Evolutionary conservation across 1,140 invertebrate species (phyloP).

Genomic region (Temnothorax curvispinosus): DNA sequence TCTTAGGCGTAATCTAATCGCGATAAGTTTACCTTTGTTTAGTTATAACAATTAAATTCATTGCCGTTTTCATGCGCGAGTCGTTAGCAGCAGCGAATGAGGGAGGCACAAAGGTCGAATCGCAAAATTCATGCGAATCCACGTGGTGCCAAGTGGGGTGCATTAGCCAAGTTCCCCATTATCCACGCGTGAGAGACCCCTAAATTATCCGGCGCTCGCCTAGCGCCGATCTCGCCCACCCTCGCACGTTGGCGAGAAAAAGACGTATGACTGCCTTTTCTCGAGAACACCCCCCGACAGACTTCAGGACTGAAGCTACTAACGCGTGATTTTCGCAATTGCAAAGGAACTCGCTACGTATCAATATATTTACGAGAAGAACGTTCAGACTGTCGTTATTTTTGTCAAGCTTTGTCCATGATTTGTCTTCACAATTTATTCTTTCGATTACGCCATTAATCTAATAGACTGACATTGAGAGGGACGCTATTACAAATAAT

Average conservation of each 20-base stretch:
- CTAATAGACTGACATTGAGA: neutral
- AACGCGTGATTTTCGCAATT: constrained; percentile 64
- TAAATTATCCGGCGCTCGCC: constrained; percentile 83
- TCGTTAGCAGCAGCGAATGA: constrained; percentile 16
- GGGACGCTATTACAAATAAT: neutral
- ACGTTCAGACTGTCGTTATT: neutral
- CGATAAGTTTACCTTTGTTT: neutral
- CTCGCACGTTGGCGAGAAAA: constrained; percentile 82
- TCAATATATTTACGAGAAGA: neutral
- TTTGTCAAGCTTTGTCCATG: neutral
- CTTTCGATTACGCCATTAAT: neutral
- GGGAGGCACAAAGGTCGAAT: constrained; percentile 60
- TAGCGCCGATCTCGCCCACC: constrained; percentile 76
- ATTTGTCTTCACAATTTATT: neutral
- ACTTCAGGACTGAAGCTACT: constrained; percentile 36
- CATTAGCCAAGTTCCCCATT: constrained; percentile 84
- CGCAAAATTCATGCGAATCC: constrained; percentile 76
- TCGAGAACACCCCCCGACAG: constrained; percentile 60
- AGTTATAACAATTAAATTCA: neutral
- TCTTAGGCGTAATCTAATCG: neutral
- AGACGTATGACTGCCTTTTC: constrained; percentile 80
- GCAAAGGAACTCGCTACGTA: constrained; percentile 8
- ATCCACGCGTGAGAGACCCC: constrained; percentile 84
- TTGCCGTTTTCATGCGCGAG: constrained; percentile 21
- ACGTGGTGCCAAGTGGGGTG: constrained; percentile 83